Percentiles rank a stretch among this genome's conserved stretches.
phyloP scores from a whole-genome alignment of 35 echinoderm and acorn worm genomes.

The Stichopus chloronotus region DNA sequence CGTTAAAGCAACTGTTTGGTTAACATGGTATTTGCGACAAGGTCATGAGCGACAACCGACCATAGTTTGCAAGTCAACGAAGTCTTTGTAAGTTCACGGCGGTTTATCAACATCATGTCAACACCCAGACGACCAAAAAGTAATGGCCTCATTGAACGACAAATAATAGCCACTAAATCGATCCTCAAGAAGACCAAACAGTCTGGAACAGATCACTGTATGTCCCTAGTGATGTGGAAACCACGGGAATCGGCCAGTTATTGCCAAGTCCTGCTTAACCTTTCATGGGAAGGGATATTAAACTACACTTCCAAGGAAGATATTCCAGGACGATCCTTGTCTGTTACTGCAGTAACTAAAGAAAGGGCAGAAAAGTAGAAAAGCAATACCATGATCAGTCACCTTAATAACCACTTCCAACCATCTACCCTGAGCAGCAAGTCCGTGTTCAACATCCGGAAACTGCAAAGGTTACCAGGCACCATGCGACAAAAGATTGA shows the following conservation, averaged over 20 bases:
- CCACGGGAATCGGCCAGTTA: neutral
- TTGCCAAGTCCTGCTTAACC: neutral
- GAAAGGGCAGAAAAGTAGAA: neutral
- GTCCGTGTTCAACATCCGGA: conserved; percentile 2
- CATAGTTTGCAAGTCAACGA: conserved; percentile 32
- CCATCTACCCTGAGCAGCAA: neutral
- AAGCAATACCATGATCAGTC: neutral
- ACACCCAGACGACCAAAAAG: conserved; percentile 35
- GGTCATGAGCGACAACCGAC: conserved; percentile 32
- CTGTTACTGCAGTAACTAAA: neutral
- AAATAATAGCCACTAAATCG: conserved; percentile 18
- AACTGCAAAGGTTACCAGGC: neutral
- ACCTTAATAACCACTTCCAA: neutral
- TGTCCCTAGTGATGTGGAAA: conserved; percentile 23
- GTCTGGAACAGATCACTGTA: neutral
- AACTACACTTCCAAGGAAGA: neutral
- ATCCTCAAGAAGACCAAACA: conserved; percentile 38
- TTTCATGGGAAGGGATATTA: conserved; percentile 1
- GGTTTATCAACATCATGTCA: conserved; percentile 48
- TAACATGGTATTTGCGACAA: conserved; percentile 51
- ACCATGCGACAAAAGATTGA: neutral
- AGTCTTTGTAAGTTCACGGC: conserved; percentile 30
- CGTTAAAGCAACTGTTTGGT: conserved; percentile 28
- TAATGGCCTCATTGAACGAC: conserved; percentile 44
- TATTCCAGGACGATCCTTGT: neutral